Evolutionary conservation across 2,113 vertebrate genomes (phyloP), one percentile per base, ranked within the genome.

Genomic region (Larimichthys crocea): DNA sequence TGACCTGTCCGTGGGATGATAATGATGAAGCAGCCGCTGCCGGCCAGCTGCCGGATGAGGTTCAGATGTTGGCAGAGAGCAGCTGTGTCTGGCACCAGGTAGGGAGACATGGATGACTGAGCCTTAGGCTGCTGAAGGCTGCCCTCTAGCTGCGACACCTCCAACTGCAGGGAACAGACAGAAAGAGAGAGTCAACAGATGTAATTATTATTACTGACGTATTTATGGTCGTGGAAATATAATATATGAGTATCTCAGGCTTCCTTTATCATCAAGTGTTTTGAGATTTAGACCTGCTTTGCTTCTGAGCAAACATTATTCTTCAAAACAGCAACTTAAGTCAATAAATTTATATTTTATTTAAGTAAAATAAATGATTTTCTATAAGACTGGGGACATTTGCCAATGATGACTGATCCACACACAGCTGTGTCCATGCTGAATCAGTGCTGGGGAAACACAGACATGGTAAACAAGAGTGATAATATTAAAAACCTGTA

Each of bases 91-190:
- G 98, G 98, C 46, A 99, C 96, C 17, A 99, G 97, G 90, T 99
- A 99, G 0, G 98, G 98, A 42, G 98, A 99, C 98, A 99, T 99
- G 71, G 98, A 97, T 0, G 98, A 98, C 95, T 98, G 97, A 0
- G 97, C 95, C 77, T 97, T 97, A 69, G 98, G 98, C 91, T 99
- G 98, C 93, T 98, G 97, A 24, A 99, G 96, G 87, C 97, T 99
- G 53, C 98, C 98, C 91, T 99, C 98, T 91, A 99, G 93, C 94
- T 99, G 97, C 0, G 98, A 99, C 19, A 99, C 98, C 89, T 99
- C 98, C 70, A 99, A 94, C 98, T 99, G 94, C 84, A 91, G 62
- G 31, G 19, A 65, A 4, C 19, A 48, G 24, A 62, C 42, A 56
- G 24, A 40, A 55, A 67, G 1, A 31, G n/a, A 75, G 12, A 79